Conservation (phyloP, 2,113 vertebrate genomes). For the Scalopus aquaticus region DNA sequence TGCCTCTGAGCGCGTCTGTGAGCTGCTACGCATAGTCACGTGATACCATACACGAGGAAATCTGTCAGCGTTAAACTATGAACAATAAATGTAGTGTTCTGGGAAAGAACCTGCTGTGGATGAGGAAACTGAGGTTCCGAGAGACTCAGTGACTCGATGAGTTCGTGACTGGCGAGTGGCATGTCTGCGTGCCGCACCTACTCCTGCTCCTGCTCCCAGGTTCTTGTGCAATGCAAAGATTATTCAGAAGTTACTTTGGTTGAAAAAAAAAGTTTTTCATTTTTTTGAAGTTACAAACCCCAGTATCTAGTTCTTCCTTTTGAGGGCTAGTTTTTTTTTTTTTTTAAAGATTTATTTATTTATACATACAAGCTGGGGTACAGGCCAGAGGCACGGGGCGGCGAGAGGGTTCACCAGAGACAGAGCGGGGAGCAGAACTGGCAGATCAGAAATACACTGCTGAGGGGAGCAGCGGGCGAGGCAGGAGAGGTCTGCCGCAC, state of each 20-base stretch:
- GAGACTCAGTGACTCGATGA: not conserved
- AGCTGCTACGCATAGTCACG: too few species aligned
- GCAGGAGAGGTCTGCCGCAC: too few species aligned
- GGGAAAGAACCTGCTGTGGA: not conserved
- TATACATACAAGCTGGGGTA: too few species aligned
- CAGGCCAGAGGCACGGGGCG: too few species aligned
- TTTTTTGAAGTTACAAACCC: slow-evolving; percentile 25
- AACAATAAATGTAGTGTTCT: not conserved
- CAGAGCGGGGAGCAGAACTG: too few species aligned
- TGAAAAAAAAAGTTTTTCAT: slow-evolving; percentile 38
- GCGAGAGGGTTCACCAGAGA: too few species aligned
- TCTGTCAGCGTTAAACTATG: not conserved
- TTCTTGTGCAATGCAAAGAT: slow-evolving; percentile 1
- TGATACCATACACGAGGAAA: not conserved
- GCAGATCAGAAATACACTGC: too few species aligned
- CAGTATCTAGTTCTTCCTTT: not conserved
- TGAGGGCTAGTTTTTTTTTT: too few species aligned
- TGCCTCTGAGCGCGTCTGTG: not conserved
- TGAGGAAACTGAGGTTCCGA: not conserved
- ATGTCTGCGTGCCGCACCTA: not conserved
- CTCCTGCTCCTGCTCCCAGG: not conserved
- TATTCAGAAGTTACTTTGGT: slow-evolving; percentile 8
- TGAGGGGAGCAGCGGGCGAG: too few species aligned
- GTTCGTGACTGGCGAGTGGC: not conserved
- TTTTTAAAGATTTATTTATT: too few species aligned